A percentile compares a stretch with the other conserved stretches of the same genome.
These are phyloP conservation scores for Drosophila vallismaia DNA, from an alignment of 2,888 invertebrate species.

Conservation along the genomic window DNA sequence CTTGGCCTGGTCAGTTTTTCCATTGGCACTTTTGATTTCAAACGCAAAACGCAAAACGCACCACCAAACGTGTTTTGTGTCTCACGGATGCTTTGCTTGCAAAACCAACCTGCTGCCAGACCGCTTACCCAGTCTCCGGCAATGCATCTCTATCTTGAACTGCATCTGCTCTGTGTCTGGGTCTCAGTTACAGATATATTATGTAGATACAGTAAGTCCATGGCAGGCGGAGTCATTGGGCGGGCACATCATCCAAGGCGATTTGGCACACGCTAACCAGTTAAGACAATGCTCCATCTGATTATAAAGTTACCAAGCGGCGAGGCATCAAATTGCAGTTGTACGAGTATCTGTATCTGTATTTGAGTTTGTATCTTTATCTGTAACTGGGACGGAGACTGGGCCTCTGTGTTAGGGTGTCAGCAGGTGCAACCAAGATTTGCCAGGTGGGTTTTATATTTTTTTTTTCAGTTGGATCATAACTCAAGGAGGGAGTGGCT, in stretches of 20 bases:
- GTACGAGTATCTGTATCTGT: conserved; percentile 20
- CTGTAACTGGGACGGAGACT: conserved; percentile 43
- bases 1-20: conserved; percentile 45
- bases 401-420: conserved; percentile 75
- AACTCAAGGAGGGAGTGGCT: conserved; percentile 31
- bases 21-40: conserved; percentile 66
- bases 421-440: conserved; percentile 46
- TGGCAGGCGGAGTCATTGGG: conserved; percentile 43
- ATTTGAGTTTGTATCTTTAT: conserved; percentile 13
- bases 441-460: conserved; percentile 31
- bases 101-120: conserved; percentile 57
- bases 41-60: conserved; percentile 67
- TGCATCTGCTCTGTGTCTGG: conserved; percentile 7
- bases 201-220: conserved; percentile 22
- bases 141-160: conserved; percentile 3
- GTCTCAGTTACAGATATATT: conserved; percentile 24
- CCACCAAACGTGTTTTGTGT: conserved; percentile 71
- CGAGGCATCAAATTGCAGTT: conserved; percentile 63
- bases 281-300: conserved; percentile 49
- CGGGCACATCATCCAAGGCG: conserved; percentile 45
- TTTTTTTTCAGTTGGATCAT: conserved; percentile 51
- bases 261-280: conserved; percentile 55
- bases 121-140: conserved; percentile 44
- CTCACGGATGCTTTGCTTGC: conserved; percentile 75
- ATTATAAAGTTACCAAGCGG: conserved; percentile 57